Conservation (phyloP, 2,797 vertebrate genomes). For the Psittacula echo region DNA sequence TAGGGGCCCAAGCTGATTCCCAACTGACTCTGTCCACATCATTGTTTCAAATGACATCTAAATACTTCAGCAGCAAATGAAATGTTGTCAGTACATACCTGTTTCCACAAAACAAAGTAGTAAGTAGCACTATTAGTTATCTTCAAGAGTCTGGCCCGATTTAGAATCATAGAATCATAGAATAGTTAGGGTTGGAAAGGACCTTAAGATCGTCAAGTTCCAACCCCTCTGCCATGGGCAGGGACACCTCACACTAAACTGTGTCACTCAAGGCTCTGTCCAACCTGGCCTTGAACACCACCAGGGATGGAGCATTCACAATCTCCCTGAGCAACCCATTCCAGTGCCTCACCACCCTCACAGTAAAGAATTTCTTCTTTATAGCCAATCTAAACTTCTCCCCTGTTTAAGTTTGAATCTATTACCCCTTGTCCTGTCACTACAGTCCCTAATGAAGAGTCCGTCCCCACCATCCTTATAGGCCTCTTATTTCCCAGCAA, state of each 20-base stretch:
- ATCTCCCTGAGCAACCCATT: too few relatives aligned
- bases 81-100: fast-evolving
- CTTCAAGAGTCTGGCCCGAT: background rate
- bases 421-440: background rate
- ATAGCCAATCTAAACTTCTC: background rate
- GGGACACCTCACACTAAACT: too few relatives aligned
- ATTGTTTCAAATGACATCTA: background rate
- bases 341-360: too few relatives aligned
- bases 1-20: background rate
- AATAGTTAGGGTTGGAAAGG: background rate
- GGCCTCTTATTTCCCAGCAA: background rate
- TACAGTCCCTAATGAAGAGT: background rate
- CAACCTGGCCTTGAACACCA: too few relatives aligned
- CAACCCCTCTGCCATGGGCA: background rate
- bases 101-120: background rate
- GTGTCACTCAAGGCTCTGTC: too few relatives aligned
- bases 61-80: background rate
- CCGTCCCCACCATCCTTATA: background rate
- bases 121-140: background rate
- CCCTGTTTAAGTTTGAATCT: background rate
- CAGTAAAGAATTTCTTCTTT: background rate
- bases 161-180: background rate
- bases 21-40: too few relatives aligned
- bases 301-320: too few relatives aligned
- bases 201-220: background rate